These are phyloP conservation scores for Umimayanthus chanpuru DNA, from an alignment of 92 coral and sea anemone genomes.

Conservation along the genomic window DNA sequence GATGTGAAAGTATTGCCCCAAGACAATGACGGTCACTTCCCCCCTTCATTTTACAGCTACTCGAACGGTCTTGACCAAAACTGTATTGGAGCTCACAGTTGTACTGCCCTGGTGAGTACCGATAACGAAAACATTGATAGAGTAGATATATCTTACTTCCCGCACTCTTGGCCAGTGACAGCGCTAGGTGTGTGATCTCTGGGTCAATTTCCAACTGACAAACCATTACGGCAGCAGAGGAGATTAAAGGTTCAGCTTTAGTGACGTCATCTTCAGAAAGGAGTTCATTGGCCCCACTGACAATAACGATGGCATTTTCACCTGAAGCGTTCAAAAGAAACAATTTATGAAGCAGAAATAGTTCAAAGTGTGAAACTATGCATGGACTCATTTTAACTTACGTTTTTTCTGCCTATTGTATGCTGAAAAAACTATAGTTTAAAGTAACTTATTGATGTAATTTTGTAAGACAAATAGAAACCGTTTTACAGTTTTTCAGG, in stretches of 20 bases:
- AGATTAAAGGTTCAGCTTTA: constrained; percentile 73
- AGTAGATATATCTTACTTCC: constrained; percentile 62
- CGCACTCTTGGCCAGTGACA: constrained; percentile 81
- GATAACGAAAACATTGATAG: background rate
- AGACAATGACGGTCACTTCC: background rate
- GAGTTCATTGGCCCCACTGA: constrained; percentile 93
- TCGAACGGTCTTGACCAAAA: background rate
- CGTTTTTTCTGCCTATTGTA: too few species aligned
- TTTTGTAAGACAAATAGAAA: background rate
- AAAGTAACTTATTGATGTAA: background rate
- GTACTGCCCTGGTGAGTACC: background rate
- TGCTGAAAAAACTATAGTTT: too few species aligned
- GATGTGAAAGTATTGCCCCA: background rate
- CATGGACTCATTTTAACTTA: too few species aligned
- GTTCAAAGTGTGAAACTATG: too few species aligned
- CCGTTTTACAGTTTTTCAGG: too few species aligned
- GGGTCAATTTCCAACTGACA: constrained; percentile 95
- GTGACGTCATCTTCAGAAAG: constrained; percentile 83
- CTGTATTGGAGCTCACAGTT: background rate
- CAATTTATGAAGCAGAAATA: background rate
- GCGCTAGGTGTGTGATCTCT: constrained; percentile 82
- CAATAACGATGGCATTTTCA: constrained; percentile 92
- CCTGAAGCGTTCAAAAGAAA: constrained; percentile 49
- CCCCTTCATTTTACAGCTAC: background rate
- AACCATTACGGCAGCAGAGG: constrained; percentile 86